Evolutionary conservation across 2,113 vertebrate genomes (phyloP).

Genomic region (Capra hircus): DNA sequence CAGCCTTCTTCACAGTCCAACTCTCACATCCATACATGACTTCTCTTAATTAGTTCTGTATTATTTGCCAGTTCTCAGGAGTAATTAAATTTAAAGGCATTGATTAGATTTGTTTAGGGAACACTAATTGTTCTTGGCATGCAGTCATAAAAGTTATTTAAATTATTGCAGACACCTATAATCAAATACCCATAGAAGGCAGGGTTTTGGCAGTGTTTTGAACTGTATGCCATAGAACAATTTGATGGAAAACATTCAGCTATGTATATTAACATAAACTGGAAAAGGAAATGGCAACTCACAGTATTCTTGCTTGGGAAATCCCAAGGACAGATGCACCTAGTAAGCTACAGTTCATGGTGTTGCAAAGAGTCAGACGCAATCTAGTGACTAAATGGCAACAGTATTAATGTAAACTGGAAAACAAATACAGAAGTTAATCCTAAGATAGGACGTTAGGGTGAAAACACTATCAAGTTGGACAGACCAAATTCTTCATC

Average conservation of each 20-base stretch:
- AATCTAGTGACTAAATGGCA: accelerated
- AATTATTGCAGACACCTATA: neutral
- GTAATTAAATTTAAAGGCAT: neutral
- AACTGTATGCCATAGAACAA: neutral
- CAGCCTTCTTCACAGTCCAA: too few species aligned
- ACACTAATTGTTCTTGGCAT: neutral
- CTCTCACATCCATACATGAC: too few species aligned
- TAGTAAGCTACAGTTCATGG: neutral
- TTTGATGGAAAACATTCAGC: neutral
- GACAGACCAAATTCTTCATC: neutral
- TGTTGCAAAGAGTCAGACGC: neutral
- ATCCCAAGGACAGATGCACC: neutral
- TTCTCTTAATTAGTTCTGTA: neutral
- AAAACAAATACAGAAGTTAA: neutral
- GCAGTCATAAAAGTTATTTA: neutral
- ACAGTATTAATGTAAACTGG: neutral
- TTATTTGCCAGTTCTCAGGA: constrained; percentile 5
- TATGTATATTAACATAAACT: neutral
- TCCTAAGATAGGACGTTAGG: neutral
- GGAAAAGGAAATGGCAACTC: neutral
- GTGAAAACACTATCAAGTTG: neutral
- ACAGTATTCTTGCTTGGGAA: neutral
- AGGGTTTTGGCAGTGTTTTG: neutral
- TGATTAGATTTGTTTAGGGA: neutral
- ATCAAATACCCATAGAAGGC: neutral